phyloP scores from a whole-genome alignment of 2,113 vertebrate species.

The Hipposideros armiger region DNA sequence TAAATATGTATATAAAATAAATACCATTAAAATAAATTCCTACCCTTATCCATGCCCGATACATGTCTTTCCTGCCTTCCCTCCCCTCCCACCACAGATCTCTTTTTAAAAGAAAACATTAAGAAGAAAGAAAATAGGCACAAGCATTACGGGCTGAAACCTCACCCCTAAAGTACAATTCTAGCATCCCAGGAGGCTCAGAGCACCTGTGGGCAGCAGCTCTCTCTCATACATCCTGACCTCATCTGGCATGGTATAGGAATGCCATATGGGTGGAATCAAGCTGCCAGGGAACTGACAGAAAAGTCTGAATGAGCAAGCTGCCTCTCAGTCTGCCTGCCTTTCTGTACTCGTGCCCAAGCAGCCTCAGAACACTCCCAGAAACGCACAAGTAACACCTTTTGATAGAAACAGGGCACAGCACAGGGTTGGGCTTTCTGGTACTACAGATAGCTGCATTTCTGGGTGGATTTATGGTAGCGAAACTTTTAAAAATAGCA shows the following conservation, averaged over 20 bases:
- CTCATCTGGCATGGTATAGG: background rate
- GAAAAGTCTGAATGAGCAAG: conserved; percentile 52
- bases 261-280: background rate
- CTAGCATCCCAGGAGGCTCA: background rate
- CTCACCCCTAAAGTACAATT: background rate
- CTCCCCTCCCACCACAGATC: background rate
- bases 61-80: background rate
- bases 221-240: background rate
- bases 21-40: conserved; percentile 49
- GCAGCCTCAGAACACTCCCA: conserved; percentile 33
- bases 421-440: conserved; percentile 58
- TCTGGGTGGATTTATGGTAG: conserved; percentile 67
- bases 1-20: background rate
- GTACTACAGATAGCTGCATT: conserved; percentile 54
- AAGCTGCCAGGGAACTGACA: conserved; percentile 49
- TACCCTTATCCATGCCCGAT: background rate
- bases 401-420: conserved; percentile 3
- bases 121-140: conserved; percentile 14
- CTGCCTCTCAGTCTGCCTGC: conserved; percentile 6
- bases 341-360: background rate
- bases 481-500: conserved; percentile 73
- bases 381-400: conserved; percentile 14
- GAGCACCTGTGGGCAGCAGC: background rate
- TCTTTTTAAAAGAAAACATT: conserved; percentile 41
- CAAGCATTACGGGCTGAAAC: background rate